Conservation (phyloP, 2,888 invertebrate genomes). For the Drosophila buzzatii region DNA sequence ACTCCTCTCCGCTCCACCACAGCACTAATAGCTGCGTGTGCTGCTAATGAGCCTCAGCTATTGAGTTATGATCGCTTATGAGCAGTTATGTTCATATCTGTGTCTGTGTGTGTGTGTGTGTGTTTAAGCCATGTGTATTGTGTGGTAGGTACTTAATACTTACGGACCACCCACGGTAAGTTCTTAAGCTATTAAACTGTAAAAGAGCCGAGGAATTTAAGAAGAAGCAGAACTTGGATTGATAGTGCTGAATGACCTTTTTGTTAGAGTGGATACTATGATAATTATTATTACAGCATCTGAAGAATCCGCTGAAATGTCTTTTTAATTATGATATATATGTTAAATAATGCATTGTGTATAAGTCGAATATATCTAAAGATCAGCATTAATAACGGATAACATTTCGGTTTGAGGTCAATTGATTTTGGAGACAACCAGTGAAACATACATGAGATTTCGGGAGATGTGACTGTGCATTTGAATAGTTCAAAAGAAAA, state of each 20-base stretch:
- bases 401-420: neutral
- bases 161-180: slow-evolving; percentile 52
- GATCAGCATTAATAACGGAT: neutral
- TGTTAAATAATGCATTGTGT: neutral
- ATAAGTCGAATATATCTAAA: neutral
- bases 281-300: slow-evolving; percentile 32
- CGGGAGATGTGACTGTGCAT: neutral
- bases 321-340: slow-evolving; percentile 18
- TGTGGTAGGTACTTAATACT: slow-evolving; percentile 21
- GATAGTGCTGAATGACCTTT: slow-evolving; percentile 26
- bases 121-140: slow-evolving; percentile 27
- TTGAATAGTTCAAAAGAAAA: neutral
- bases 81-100: slow-evolving; percentile 14
- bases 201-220: slow-evolving; percentile 36
- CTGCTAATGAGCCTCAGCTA: slow-evolving; percentile 67
- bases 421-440: neutral
- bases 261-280: neutral
- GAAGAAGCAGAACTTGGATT: slow-evolving; percentile 19
- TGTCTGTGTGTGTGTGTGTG: slow-evolving; percentile 1
- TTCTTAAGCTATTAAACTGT: slow-evolving; percentile 51
- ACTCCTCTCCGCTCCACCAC: neutral
- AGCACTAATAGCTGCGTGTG: slow-evolving; percentile 53
- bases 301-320: slow-evolving; percentile 17
- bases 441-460: neutral
- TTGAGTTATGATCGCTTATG: slow-evolving; percentile 66